Percentiles rank a stretch among this genome's conserved stretches.
These are phyloP conservation scores for Synergus umbraculus DNA, from an alignment of 2,888 invertebrate species.

Conservation along the genomic window DNA sequence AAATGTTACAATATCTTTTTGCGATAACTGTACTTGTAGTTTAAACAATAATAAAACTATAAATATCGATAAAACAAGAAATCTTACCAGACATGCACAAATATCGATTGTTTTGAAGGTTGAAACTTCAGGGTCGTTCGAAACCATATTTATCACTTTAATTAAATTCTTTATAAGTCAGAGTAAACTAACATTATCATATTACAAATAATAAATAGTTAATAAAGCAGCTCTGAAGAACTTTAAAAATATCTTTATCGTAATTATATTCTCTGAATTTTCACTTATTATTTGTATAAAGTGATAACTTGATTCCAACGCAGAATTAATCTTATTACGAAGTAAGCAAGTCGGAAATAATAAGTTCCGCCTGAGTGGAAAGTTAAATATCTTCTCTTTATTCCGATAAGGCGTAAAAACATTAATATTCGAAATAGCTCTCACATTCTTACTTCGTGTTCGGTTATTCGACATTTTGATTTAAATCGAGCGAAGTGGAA, in stretches of 20 bases:
- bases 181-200: background rate
- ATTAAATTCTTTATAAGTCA: background rate
- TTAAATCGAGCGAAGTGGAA: background rate
- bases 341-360: slow-evolving; percentile 14
- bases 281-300: no score
- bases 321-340: background rate
- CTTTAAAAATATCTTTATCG: background rate
- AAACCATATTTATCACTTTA: background rate
- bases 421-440: background rate
- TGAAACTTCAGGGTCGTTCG: background rate
- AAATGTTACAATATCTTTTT: no score
- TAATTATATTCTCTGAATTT: no score
- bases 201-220: background rate
- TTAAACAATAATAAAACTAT: background rate
- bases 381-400: slow-evolving; percentile 18
- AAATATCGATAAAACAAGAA: background rate
- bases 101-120: background rate
- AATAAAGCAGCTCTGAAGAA: background rate
- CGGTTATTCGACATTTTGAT: background rate
- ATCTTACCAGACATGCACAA: background rate
- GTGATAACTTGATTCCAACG: background rate
- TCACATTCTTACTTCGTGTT: background rate
- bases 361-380: background rate
- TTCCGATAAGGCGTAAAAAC: background rate
- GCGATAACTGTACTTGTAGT: background rate